Base-by-base conservation (phyloP, 2,113 vertebrate genomes). In the Elephas maximus region DNA sequence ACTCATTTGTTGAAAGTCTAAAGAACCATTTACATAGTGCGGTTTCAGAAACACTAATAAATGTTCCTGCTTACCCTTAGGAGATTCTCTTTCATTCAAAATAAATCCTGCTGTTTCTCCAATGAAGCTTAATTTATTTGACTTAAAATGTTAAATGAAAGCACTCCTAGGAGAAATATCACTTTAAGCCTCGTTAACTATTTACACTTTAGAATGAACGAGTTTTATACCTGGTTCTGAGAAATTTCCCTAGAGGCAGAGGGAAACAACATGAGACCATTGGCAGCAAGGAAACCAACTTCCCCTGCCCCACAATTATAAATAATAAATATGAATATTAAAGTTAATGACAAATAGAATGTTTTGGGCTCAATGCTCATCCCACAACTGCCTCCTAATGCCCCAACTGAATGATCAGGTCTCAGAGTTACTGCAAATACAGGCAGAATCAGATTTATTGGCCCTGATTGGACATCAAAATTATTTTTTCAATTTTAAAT, bases 171-270 rank as follows among this genome's bases (percentile, higher is more conserved):
- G 93, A 98, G 79, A 94, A 96, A 96, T 93, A 84, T 48, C 71
- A 85, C 76, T 81, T 80, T 73, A 79, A 96, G 90, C 83, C 74
- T 92, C n/a, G 0, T 93, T 92, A 85, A 76, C 92, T 94, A 93
- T 90, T 94, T 93, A 95, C 62, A 93, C 51, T 69, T 96, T 69
- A 86, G 94, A 96, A 79, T 93, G 93, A 89, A 91, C 80, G 88
- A 84, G 51, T 84, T 97, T 95, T 87, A 37, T 63, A n/a, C 94
- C 79, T 93, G 91, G n/a, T 91, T 96, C 91, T 89, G 69, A 96
- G 94, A 97, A 84, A 97, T 90, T 83, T 96, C 93, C 92, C 79
- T 48, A 91, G 44, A 48, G 83, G 24, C 51, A 51, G 78, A 86
- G 18, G 79, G 53, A 95, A 93, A 60, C 45, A 90, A 67, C 28